Evolutionary conservation across 2,888 invertebrate species (phyloP).

Genomic region (Mimumesa dahlbomi): DNA sequence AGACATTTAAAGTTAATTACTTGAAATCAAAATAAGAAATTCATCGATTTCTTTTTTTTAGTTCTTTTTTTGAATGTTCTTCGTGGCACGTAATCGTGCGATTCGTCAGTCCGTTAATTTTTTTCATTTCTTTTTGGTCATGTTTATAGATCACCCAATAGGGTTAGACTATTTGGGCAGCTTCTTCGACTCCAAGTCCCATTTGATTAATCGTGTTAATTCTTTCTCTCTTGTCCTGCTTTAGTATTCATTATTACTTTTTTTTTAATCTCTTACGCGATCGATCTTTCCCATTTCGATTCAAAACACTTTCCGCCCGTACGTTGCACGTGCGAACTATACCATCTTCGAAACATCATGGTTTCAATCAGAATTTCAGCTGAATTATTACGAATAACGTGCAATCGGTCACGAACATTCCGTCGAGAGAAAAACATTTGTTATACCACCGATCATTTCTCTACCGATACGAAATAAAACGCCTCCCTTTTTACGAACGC

Average conservation of each 20-base stretch:
- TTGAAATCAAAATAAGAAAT: neutral
- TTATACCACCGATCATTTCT: neutral
- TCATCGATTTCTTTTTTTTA: conserved; percentile 7
- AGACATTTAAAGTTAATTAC: conserved; percentile 5
- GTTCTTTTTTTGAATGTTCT: no score
- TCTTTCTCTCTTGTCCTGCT: conserved; percentile 19
- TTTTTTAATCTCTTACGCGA: conserved; percentile 35
- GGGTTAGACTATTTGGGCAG: conserved; percentile 12
- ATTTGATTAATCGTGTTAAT: conserved; percentile 30
- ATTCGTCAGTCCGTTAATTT: conserved; percentile 56
- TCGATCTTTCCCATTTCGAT: conserved; percentile 37
- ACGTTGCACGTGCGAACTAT: conserved; percentile 36
- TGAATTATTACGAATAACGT: conserved; percentile 16
- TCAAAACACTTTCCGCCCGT: conserved; percentile 36
- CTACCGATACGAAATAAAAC: conserved; percentile 1
- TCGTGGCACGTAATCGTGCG: conserved; percentile 40
- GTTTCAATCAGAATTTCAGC: conserved; percentile 21
- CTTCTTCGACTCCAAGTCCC: conserved; percentile 32
- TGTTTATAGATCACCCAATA: conserved; percentile 30
- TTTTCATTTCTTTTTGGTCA: conserved; percentile 45
- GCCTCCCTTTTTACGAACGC: conserved; percentile 1
- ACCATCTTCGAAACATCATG: conserved; percentile 11
- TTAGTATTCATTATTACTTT: neutral
- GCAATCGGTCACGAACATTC: conserved; percentile 40
- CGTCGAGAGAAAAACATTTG: neutral